Base-by-base conservation (phyloP, 2,888 invertebrate genomes). In the Octodonta nipae region DNA sequence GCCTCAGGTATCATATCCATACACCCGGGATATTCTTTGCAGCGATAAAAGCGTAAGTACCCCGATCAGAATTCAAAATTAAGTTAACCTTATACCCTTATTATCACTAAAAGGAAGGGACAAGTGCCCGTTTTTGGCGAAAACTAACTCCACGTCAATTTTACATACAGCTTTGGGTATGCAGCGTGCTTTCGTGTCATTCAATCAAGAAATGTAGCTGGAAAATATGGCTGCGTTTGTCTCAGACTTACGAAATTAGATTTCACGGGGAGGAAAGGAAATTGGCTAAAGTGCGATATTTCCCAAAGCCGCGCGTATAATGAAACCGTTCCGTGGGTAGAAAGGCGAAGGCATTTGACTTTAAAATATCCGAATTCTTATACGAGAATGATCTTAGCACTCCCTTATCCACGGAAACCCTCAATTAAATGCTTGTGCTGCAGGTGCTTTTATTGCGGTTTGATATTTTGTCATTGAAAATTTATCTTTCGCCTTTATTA, bases 171-270 rank as follows among this genome's bases (percentile, higher is more conserved):
- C n/a, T n/a, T n/a, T n/a, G n/a, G n/a, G n/a, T n/a, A n/a, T n/a
- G n/a, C n/a, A n/a, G n/a, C 38, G 45, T 42, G 38, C 48, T 45
- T 49, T 49, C 47, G 47, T 50, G 49, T 46, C 49, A 52, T 51
- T 58, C 58, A 58, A 58, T 58, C 58, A 58, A 55, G 57, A 47
- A 56, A 56, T 54, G 55, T 56, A 54, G 53, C 54, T 55, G 55
- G 54, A 57, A n/a, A 58, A 56, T 55, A 56, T 55, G 54, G 55
- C n/a, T n/a, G n/a, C 50, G 53, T 55, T 54, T 54, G 55, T 55
- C 52, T 55, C 55, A 50, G 53, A 47, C 50, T 52, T 47, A 47
- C 50, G 46, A 57, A 58, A 58, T 58, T 56, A 58, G 55, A 56
- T 58, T 55, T 54, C 50, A 47, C 51, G 22, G 44, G 49, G 48